Evolutionary conservation across 2,113 vertebrate species (phyloP), one percentile per base, ranked within the genome.

Genomic region (Mugil cephalus): DNA sequence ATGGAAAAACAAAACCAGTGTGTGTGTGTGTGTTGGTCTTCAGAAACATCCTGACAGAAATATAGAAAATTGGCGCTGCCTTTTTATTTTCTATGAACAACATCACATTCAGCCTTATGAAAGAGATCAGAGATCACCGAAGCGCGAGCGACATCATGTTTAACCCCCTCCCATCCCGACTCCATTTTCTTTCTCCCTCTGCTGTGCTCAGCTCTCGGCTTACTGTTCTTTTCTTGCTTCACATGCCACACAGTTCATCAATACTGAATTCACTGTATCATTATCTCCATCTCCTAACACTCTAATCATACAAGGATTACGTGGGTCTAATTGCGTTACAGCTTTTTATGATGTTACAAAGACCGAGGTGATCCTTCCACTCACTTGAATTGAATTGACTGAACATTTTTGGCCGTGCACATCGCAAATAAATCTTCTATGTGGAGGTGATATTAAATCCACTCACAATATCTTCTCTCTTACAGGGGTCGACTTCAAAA

Each of bases 401-500:
- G 45, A 15, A 39, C 40, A 50, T 55, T 8, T 10, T n/a, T n/a
- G n/a, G n/a, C n/a, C n/a, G n/a, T 38, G 11, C 14, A 38, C 3
- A n/a, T 19, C 12, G 15, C 34, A 45, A 45, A 60, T 13, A 35
- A 38, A n/a, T 19, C 35, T 50, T 15, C 24, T 69, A 12, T 52
- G 15, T 40, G 19, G 12, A 38, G 35, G n/a, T 21, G 11, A 46
- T 74, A 9, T 24, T 55, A 14, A 30, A 18, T 56, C 39, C 55
- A 18, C 55, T 76, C 7, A 79, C 58, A n/a, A 0, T 21, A 12
- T 75, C 14, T 73, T 69, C 43, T 77, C 51, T 83, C 39, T 82
- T 80, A 1, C 83, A 95, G 94, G 94, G 38, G 92, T 95, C 8
- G 94, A 95, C 88, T 95, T 95, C 85, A 95, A 95, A 92, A 95